Evolutionary conservation across 2,797 vertebrate genomes (phyloP), one percentile per base, ranked within the genome.

Genomic region (Sebastes hubbsi): DNA sequence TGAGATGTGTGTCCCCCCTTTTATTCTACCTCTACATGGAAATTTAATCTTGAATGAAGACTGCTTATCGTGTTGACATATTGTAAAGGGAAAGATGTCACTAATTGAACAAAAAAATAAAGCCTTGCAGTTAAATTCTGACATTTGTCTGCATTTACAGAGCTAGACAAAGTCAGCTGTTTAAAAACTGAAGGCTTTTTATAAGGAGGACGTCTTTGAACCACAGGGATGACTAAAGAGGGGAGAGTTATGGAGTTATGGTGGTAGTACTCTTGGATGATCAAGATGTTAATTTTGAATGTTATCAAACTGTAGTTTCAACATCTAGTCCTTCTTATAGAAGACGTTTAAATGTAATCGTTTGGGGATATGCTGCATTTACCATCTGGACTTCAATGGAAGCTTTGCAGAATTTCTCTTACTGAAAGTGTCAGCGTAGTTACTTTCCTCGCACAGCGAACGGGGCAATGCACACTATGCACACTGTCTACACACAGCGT

Each of bases 41-140:
- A 88, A 90, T 94, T 77, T 83, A 84, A 92, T 94, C 88, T 86
- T 25, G 27, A 77, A 62, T 58, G 81, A 87, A 84, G 84, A 70
- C 88, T 82, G 91, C 86, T 83, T 88, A 91, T 94, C 87, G 42
- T 79, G 80, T 84, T 79, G 87, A 80, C 83, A 66, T 65, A 55
- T 59, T 85, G 80, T 81, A 63, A 77, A 72, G 64, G n/a, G 73
- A 54, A 87, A 80, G 2, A 63, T 55, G 76, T 63, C 29, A 22
- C 79, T 81, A 90, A 89, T 74, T 84, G 77, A 75, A 77, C n/a
- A 36, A 27, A 79, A 79, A 79, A 85, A 65, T n/a, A 72, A 77
- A 59, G 56, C 18, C 5, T 63, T 7, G 56, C 32, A 56, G 79
- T 77, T 29, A 59, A 58, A 66, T 68, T 55, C 20, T 46, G 25